Conservation (phyloP, 2,113 vertebrate species). For the Columba livia region DNA sequence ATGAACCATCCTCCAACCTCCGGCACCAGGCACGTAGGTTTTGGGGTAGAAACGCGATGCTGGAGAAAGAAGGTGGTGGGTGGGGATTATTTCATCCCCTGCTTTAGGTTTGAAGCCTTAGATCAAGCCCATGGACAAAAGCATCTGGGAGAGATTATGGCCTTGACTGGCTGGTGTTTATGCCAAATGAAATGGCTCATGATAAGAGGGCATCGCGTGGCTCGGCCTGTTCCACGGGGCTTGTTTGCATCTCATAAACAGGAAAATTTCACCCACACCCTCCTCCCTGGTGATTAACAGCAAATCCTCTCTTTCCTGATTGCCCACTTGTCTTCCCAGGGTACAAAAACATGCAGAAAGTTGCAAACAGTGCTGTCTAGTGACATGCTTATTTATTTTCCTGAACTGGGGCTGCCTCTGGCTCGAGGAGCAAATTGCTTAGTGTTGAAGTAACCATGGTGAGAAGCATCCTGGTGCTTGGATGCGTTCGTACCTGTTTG, state of each 20-base stretch:
- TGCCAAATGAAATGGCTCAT: neutral
- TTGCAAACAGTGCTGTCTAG: accelerated
- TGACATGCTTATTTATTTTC: neutral
- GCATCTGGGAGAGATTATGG: conserved; percentile 15
- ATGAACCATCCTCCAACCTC: neutral
- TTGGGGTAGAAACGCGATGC: neutral
- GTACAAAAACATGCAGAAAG: accelerated
- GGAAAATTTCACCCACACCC: neutral
- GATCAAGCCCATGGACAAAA: neutral
- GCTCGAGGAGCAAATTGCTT: accelerated
- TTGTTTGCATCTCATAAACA: neutral
- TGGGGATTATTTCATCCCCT: neutral
- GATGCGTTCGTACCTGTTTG: neutral
- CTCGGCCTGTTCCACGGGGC: neutral
- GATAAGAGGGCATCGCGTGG: neutral
- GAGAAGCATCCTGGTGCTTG: neutral
- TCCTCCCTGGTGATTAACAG: neutral
- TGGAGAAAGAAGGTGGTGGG: accelerated
- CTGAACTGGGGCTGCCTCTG: neutral
- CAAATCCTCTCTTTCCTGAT: neutral
- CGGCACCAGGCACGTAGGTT: accelerated
- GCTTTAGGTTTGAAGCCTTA: neutral
- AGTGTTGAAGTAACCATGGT: neutral
- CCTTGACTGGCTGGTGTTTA: neutral
- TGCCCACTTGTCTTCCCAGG: neutral